phyloP scores from a whole-genome alignment of 2,797 vertebrate species.

The Enteromius fasciolatus region DNA sequence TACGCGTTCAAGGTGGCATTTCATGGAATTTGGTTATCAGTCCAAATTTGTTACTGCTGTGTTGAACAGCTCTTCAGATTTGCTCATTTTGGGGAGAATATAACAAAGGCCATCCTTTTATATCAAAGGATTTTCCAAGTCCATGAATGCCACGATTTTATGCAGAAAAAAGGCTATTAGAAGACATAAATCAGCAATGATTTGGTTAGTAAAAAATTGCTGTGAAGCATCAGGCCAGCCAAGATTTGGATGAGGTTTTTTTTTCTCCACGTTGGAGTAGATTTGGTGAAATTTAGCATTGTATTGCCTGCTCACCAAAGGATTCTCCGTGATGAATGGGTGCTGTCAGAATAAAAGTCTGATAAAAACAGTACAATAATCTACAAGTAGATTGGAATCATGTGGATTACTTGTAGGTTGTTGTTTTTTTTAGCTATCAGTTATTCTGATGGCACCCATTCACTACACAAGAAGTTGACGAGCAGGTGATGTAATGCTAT shows the following conservation, averaged over 20 bases:
- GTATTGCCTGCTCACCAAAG: neutral
- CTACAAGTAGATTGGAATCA: neutral
- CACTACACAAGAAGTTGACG: neutral
- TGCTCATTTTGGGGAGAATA: neutral
- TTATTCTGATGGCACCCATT: neutral
- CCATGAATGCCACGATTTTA: neutral
- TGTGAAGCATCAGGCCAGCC: neutral
- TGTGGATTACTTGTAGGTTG: neutral
- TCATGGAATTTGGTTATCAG: neutral
- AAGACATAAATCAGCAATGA: neutral
- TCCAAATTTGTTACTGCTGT: neutral
- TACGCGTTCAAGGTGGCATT: neutral
- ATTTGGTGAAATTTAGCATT: neutral
- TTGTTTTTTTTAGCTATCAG: neutral
- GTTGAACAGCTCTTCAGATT: neutral
- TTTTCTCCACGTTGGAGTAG: neutral
- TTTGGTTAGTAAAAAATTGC: neutral
- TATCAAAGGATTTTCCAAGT: constrained; percentile 1
- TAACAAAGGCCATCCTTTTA: neutral
- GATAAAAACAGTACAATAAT: neutral
- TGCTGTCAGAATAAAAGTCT: neutral
- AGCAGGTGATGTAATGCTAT: neutral
- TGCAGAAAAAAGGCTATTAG: neutral
- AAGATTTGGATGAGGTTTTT: neutral
- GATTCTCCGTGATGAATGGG: neutral